A percentile compares a stretch with the other conserved stretches of the same genome.
Evolutionary conservation across 2,797 vertebrate species (phyloP).

Genomic region (Hylomyscus alleni): DNA sequence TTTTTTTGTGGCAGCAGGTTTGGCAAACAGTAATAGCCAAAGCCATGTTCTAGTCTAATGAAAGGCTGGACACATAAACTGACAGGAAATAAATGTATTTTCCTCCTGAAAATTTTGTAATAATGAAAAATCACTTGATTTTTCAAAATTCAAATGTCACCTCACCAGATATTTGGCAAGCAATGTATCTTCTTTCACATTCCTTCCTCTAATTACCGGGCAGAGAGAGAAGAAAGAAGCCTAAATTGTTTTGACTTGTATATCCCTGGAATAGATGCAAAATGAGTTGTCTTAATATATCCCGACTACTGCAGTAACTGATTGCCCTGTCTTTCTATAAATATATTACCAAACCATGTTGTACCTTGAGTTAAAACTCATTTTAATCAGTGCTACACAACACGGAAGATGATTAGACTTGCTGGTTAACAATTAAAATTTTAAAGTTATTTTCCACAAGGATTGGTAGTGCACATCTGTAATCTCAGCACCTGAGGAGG

Average conservation of each 20-base stretch:
- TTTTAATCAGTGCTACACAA: background rate
- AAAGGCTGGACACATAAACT: conserved; percentile 10
- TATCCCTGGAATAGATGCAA: conserved; percentile 14
- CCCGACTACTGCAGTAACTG: background rate
- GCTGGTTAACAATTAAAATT: background rate
- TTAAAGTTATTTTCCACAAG: background rate
- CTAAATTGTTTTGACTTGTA: background rate
- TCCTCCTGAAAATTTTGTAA: conserved; percentile 28
- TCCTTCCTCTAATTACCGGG: conserved; percentile 3
- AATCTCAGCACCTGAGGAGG: background rate
- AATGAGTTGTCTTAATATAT: background rate
- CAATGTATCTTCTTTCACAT: background rate
- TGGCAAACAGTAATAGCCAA: conserved; percentile 43
- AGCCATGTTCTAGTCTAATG: background rate
- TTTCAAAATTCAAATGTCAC: background rate
- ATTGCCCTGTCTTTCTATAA: conserved; percentile 24
- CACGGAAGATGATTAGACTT: background rate
- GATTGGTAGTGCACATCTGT: background rate
- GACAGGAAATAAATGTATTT: background rate
- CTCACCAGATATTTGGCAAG: conserved; percentile 45
- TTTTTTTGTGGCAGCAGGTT: background rate
- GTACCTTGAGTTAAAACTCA: background rate
- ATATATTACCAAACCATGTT: background rate
- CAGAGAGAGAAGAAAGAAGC: background rate
- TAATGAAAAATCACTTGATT: conserved; percentile 29